phyloP scores from a whole-genome alignment of 1,140 invertebrate species.

The Lethocerus indicus region DNA sequence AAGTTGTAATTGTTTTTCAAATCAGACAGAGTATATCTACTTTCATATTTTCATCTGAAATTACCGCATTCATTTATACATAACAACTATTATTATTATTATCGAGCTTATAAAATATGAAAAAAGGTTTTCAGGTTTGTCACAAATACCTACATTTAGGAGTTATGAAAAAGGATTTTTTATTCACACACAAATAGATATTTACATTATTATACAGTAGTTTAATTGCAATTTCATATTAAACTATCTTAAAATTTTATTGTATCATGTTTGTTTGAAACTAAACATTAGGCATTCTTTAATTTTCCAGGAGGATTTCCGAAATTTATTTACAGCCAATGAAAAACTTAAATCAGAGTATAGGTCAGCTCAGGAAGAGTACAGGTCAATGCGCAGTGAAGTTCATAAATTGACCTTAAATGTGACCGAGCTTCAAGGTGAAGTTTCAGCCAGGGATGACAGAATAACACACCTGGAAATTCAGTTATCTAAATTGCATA shows the following conservation, averaged over 20 bases:
- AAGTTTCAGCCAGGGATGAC: conserved; percentile 57
- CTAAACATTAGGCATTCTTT: too few species aligned
- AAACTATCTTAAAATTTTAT: not conserved
- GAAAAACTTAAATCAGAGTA: conserved; percentile 73
- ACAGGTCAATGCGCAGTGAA: conserved; percentile 63
- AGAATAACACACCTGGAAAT: conserved; percentile 59
- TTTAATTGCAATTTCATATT: not conserved
- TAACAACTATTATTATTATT: too few species aligned
- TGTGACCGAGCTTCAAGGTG: conserved; percentile 66
- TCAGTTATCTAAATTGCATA: conserved; percentile 66
- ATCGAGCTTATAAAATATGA: too few species aligned
- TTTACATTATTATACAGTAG: not conserved
- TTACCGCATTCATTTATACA: too few species aligned
- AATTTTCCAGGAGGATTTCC: conserved; percentile 51
- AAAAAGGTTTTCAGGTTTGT: too few species aligned
- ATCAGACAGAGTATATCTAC: too few species aligned
- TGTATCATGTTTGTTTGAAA: too few species aligned
- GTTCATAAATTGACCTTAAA: conserved; percentile 59
- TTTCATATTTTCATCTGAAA: too few species aligned
- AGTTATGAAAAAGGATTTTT: too few species aligned
- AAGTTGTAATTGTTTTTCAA: too few species aligned
- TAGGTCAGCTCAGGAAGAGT: conserved; percentile 65
- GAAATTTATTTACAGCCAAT: conserved; percentile 63
- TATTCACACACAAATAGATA: too few species aligned
- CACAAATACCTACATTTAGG: too few species aligned